Percentiles rank a stretch among this genome's conserved stretches.
phyloP scores from a whole-genome alignment of 1,140 invertebrate genomes.

The Tetramorium alpestre region DNA sequence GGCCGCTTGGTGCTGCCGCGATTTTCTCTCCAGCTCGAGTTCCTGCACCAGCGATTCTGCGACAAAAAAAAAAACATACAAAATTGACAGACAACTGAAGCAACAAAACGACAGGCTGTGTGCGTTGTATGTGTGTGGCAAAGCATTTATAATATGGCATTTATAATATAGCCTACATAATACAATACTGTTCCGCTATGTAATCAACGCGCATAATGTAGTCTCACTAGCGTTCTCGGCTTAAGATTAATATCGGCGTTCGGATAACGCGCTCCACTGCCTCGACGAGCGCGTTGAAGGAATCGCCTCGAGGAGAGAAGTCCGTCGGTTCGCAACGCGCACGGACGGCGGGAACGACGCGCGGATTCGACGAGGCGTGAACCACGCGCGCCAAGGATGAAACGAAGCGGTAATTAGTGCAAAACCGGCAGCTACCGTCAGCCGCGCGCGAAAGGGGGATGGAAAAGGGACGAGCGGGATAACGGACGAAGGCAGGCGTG shows the following conservation, averaged over 20 bases:
- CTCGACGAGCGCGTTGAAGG: not conserved
- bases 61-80: conserved; percentile 78
- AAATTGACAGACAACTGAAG: conserved; percentile 42
- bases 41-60: conserved; percentile 94
- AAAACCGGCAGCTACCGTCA: conserved; percentile 70
- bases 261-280: conserved; percentile 42
- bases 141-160: conserved; percentile 8
- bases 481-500: conserved; percentile 79
- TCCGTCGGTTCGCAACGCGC: conserved; percentile 11
- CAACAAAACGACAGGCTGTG: not conserved
- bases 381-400: conserved; percentile 80
- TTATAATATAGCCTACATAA: conserved; percentile 24
- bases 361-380: conserved; percentile 76
- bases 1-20: conserved; percentile 90
- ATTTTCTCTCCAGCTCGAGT: conserved; percentile 93
- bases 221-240: conserved; percentile 21
- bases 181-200: conserved; percentile 14
- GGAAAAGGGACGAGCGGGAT: conserved; percentile 71
- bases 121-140: not conserved
- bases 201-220: conserved; percentile 21
- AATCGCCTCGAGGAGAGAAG: conserved; percentile 6
- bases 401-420: conserved; percentile 84
- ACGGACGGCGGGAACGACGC: conserved; percentile 23
- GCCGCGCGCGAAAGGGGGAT: conserved; percentile 51
- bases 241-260: conserved; percentile 56